Percentiles rank a stretch among this genome's conserved stretches.
Conservation (phyloP, 2,113 vertebrate genomes). For the Tupaia chinensis region DNA sequence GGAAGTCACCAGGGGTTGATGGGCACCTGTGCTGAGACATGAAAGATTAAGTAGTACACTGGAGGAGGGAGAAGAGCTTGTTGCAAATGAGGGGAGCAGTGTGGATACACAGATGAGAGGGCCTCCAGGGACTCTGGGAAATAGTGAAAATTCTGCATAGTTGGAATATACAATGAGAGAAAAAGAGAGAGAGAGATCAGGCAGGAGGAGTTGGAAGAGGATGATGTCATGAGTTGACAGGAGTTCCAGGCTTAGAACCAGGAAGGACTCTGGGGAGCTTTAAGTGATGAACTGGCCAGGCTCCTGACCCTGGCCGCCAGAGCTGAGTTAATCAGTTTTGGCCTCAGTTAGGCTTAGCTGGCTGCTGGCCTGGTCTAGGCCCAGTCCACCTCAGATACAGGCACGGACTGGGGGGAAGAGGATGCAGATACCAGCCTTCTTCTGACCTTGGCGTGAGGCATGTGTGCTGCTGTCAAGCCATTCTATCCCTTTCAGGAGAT, state of each 20-base stretch:
- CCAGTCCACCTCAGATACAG: background rate
- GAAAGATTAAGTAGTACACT: background rate
- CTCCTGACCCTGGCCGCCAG: background rate
- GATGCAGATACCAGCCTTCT: background rate
- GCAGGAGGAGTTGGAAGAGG: background rate
- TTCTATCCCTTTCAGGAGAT: background rate
- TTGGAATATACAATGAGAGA: background rate
- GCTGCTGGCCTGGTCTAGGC: background rate
- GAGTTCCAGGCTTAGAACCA: constrained; percentile 20
- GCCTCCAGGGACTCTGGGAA: background rate
- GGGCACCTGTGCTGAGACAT: background rate
- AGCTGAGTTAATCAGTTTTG: background rate
- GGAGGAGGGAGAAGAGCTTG: too few species aligned
- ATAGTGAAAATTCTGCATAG: background rate
- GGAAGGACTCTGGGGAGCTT: background rate
- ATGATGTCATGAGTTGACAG: background rate
- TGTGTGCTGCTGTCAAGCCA: background rate
- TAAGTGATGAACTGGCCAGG: constrained; percentile 55
- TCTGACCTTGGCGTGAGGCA: background rate
- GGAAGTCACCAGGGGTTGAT: background rate
- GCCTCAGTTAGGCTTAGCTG: background rate
- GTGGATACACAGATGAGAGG: background rate
- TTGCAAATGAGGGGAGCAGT: background rate
- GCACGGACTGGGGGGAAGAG: background rate
- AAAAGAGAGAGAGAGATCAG: background rate